These are phyloP conservation scores for Sinotaia quadrata DNA, from an alignment of 2,888 invertebrate species.

Conservation along the genomic window DNA sequence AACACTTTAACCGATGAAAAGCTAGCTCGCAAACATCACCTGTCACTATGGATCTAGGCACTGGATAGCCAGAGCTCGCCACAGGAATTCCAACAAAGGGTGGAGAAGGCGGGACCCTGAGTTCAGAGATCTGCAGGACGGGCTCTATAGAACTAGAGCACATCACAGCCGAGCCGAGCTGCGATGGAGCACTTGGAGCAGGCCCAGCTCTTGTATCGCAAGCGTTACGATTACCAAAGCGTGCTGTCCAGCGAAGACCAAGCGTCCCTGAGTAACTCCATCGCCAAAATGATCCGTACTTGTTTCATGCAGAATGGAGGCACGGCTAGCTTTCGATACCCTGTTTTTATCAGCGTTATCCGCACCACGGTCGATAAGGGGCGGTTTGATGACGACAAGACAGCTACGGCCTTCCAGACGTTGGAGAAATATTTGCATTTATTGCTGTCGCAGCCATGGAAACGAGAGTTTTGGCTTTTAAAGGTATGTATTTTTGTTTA, in stretches of 20 bases:
- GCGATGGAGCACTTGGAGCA: constrained; percentile 17
- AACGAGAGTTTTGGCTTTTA: constrained; percentile 31
- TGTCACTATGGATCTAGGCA: too few relatives aligned
- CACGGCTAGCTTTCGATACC: constrained; percentile 9
- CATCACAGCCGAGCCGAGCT: too few relatives aligned
- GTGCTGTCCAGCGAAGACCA: constrained; percentile 5
- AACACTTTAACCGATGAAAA: too few relatives aligned
- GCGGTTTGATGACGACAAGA: constrained; percentile 7
- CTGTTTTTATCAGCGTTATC: constrained; percentile 10
- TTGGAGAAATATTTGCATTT: constrained; percentile 34
- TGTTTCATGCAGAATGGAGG: constrained; percentile 22
- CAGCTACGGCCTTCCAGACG: constrained; percentile 26
- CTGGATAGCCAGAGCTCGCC: too few relatives aligned
- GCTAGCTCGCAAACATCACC: too few relatives aligned
- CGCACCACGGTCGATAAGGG: constrained; percentile 2
- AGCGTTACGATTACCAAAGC: neutral
- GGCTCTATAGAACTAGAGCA: too few relatives aligned
- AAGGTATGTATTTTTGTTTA: constrained; percentile 34
- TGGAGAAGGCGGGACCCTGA: too few relatives aligned
- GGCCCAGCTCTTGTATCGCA: constrained; percentile 18
- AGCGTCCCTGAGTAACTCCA: neutral
- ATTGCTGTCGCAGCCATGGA: constrained; percentile 35
- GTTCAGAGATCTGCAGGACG: too few relatives aligned
- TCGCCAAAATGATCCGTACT: constrained; percentile 2
- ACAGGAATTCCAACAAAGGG: too few relatives aligned